Evolutionary conservation across 2,113 vertebrate species (phyloP).

Genomic region (Lota lota): DNA sequence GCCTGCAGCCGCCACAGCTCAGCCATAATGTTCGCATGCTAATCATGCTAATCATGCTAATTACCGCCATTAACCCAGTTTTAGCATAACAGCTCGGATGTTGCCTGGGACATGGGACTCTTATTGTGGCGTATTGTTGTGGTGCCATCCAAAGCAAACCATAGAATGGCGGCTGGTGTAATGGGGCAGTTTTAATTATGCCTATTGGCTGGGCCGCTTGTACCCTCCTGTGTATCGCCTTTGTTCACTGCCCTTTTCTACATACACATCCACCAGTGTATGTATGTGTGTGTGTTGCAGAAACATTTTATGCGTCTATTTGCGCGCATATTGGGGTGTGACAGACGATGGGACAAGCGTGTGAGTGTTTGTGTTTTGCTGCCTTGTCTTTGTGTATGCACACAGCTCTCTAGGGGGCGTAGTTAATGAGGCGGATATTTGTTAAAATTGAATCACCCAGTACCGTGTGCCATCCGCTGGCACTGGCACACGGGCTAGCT

Average conservation of each 20-base stretch:
- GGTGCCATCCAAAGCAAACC: conserved; percentile 54
- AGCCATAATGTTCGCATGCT: not conserved
- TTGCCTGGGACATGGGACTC: conserved; percentile 47
- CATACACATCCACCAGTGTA: conserved; percentile 43
- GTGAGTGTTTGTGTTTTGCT: conserved; percentile 12
- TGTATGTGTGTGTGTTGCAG: conserved; percentile 28
- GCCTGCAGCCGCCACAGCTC: no score
- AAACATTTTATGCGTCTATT: conserved; percentile 2
- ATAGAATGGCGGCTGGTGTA: conserved; percentile 48
- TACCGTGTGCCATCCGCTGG: conserved; percentile 56
- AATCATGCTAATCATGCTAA: conserved; percentile 34
- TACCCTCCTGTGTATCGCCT: conserved; percentile 51
- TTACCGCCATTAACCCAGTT: conserved; percentile 63
- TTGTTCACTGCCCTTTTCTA: conserved; percentile 64
- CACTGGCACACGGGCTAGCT: conserved; percentile 44
- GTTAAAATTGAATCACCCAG: conserved; percentile 61
- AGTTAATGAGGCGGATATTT: conserved; percentile 62
- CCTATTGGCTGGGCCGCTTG: conserved; percentile 58
- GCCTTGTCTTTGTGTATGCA: conserved; percentile 41
- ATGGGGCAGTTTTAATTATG: conserved; percentile 68
- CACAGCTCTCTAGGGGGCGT: conserved; percentile 39
- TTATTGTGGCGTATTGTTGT: conserved; percentile 44
- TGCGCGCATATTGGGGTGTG: conserved; percentile 3
- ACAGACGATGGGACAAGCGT: conserved; percentile 14
- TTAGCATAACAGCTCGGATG: conserved; percentile 50